phyloP scores from a whole-genome alignment of 2,113 vertebrate genomes.

The Psittacula cyanocephala region DNA sequence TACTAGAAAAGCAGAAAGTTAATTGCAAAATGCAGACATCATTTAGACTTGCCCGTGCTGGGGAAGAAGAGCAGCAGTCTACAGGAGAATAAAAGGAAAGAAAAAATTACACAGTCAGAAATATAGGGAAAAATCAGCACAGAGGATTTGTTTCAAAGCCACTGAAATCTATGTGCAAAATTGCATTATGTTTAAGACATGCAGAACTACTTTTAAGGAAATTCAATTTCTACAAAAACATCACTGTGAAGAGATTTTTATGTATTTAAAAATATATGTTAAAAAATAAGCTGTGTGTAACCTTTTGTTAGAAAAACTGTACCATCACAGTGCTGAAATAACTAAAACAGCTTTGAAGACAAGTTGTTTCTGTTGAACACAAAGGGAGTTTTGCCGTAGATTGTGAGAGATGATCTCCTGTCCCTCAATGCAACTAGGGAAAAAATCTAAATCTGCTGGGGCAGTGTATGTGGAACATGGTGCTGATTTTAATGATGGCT shows the following conservation, averaged over 20 bases:
- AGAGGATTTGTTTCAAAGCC: neutral
- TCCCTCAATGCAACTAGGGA: neutral
- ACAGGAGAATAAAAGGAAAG: neutral
- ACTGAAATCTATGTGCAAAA: neutral
- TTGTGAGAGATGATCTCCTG: neutral
- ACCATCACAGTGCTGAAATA: neutral
- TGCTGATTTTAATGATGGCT: conserved; percentile 31
- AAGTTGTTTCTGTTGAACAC: neutral
- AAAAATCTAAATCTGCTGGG: neutral
- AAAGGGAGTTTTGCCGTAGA: neutral
- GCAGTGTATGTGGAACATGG: conserved; percentile 6
- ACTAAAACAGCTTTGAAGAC: neutral
- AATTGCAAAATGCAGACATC: neutral
- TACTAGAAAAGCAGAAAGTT: neutral
- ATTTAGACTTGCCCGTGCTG: neutral
- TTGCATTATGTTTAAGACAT: neutral
- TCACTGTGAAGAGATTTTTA: neutral
- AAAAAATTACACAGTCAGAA: neutral
- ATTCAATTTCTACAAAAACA: neutral
- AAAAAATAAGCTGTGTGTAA: neutral
- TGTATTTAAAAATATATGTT: neutral
- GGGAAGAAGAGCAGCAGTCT: neutral
- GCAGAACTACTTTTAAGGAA: neutral
- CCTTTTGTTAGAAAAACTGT: neutral
- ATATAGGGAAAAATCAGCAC: neutral